Conservation (phyloP, 2,797 vertebrate species). For the Psittacula echo region DNA sequence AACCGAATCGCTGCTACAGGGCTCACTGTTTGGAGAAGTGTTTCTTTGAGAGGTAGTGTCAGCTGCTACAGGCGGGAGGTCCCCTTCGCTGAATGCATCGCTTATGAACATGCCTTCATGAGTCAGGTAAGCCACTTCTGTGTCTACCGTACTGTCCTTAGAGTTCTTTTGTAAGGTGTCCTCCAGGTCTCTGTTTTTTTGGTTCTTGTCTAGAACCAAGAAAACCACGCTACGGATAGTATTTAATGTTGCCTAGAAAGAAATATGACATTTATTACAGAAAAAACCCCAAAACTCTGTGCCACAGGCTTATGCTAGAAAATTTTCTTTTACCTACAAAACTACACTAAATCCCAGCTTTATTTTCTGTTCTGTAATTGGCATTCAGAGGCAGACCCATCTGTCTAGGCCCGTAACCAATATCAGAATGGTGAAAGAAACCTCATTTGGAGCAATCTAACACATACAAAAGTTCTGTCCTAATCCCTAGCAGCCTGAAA, state of each 20-base stretch:
- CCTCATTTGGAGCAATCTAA: constrained; percentile 13
- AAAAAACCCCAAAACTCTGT: background rate
- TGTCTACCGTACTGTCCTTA: constrained; percentile 77
- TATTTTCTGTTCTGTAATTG: background rate
- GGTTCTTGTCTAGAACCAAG: constrained; percentile 90
- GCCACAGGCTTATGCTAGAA: background rate
- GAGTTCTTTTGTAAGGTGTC: constrained; percentile 70
- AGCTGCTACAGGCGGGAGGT: constrained; percentile 63
- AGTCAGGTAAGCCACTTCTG: constrained; percentile 93
- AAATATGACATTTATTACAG: constrained; percentile 41
- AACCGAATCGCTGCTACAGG: constrained; percentile 82
- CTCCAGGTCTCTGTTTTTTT: constrained; percentile 82
- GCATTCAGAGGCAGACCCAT: background rate
- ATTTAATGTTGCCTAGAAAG: constrained; percentile 86
- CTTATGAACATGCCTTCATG: constrained; percentile 97
- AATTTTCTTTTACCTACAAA: background rate
- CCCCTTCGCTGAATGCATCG: constrained; percentile 85
- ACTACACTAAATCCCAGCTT: background rate
- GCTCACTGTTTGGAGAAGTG: constrained; percentile 73
- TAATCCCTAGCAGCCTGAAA: constrained; percentile 20
- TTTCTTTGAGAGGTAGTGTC: constrained; percentile 76
- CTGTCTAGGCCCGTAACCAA: accelerated
- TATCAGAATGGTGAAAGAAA: constrained; percentile 3
- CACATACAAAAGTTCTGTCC: background rate
- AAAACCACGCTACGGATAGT: constrained; percentile 89